These are phyloP conservation scores for Rynchops niger DNA, from an alignment of 2,113 vertebrate genomes.

Conservation along the genomic window DNA sequence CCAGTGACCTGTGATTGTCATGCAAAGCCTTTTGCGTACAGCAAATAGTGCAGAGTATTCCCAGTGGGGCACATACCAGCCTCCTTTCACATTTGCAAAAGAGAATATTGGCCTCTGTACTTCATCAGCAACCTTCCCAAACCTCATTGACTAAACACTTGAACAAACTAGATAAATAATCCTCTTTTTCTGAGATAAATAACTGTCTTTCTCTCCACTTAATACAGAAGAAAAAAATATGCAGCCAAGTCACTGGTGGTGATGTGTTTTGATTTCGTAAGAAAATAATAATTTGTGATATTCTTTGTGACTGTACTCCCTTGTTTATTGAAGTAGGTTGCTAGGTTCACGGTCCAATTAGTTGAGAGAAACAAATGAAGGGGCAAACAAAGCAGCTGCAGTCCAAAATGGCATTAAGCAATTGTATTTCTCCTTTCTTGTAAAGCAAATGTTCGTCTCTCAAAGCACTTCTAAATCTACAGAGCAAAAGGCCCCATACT, in stretches of 20 bases:
- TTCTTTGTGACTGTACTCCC: neutral
- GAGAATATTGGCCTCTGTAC: neutral
- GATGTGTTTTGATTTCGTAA: neutral
- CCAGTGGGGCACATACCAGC: neutral
- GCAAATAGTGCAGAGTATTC: neutral
- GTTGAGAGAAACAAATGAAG: neutral
- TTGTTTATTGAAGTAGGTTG: neutral
- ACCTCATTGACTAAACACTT: slow-evolving; percentile 29
- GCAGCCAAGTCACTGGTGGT: neutral
- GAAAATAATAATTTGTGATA: neutral
- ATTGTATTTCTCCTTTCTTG: neutral
- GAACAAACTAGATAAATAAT: slow-evolving; percentile 30
- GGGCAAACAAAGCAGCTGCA: neutral
- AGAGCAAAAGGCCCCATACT: neutral
- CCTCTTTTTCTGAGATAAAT: neutral
- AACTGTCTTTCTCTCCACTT: neutral
- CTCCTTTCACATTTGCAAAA: neutral
- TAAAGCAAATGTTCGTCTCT: neutral
- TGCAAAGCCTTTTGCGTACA: neutral
- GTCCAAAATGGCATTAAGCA: neutral
- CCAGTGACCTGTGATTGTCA: neutral
- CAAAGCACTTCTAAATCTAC: neutral
- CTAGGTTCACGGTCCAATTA: neutral
- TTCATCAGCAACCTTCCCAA: slow-evolving; percentile 43
- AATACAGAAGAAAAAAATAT: neutral